Base-by-base conservation (phyloP, 1,140 invertebrate genomes). In the Bombus waltoni region DNA sequence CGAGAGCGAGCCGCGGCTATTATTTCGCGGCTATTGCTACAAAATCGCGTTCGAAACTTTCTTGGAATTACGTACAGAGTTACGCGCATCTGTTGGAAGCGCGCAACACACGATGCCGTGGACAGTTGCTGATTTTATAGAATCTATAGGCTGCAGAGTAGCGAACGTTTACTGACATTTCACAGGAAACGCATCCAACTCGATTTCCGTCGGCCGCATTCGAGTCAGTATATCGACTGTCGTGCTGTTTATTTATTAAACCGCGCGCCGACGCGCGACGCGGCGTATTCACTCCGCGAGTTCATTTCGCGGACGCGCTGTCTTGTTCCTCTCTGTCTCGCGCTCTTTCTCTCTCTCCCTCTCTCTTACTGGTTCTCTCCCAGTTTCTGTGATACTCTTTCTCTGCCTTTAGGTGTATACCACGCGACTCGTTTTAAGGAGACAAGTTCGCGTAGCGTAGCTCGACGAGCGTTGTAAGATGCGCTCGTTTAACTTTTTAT, bases 221-320 rank as follows among this genome's bases (percentile, higher is more conserved):
- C 81, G 83, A 88, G 74, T 79, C 85, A 47, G 28, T 70, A 25
- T 75, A 81, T 80, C 76, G 86, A 38, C 86, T 82, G 81, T 76
- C 76, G n/a, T 0, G 38, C 87, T 72, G 83, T 85, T 88, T 88
- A 85, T 89, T 82, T 82, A 88, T 76, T 75, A 73, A 66, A 76
- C 42, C 71, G 47, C 13, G 44, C 28, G n/a, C 22, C 40, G 74
- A 18, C 59, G 28, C 59, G 28, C 59, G 62, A 65, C n/a, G 65
- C 47, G 28, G 53, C 28, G 68, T 42, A 80, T 66, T 65, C 35
- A 59, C n/a, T 77, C 44, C 18, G 28, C 40, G 44, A 74, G 44
- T 88, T 57, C 35, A 78, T 70, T 76, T 53, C 59, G 47, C 68
- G 35, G 53, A 38, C 47, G 32, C n/a, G 42, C 28, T 5, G 2